Base-by-base conservation (phyloP, 2,113 vertebrate genomes). In the Eolophus roseicapilla region DNA sequence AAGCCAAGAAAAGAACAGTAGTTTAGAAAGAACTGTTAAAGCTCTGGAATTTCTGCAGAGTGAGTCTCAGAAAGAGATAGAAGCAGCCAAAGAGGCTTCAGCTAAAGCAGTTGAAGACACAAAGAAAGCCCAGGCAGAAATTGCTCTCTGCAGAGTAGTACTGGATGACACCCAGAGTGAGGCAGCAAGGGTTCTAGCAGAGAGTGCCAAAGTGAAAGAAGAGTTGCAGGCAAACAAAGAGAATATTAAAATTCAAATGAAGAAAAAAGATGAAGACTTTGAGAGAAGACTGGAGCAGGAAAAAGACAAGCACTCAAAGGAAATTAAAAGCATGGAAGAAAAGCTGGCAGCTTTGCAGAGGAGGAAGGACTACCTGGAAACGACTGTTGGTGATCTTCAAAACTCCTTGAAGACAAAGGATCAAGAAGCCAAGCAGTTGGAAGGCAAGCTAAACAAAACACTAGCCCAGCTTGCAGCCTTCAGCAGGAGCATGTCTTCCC, bases 401-500 rank as follows among this genome's bases (percentile, higher is more conserved):
- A 96, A 91, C 11, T 75, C 97, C 15, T 93, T 99, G 49, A 97
- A 97, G 57, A 93, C 53, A 23, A 98, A 98, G 19, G 98, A 99
- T 90, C 96, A 92, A 46, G 98, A 98, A 65, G 96, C 98, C 23
- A 98, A 98, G 88, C 96, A 98, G 75, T 86, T 98, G 88, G 98
- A 99, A 92, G 97, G 98, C 31, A 98, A 91, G 46, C 97, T 99
- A 47, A 98, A 99, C 23, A 98, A 98, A 96, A 98, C 99, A 5
- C 95, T 99, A 76, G 99, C 99, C 50, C 97, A 99, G 84, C 98
- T 99, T 39, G 99, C 99, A 4, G 99, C 99, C 85, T 99, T 99
- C 96, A 99, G 98, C 1, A 98, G 98, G 74, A 99, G 99, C 96
- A 99, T 99, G 99, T 99, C 99, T 27, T 99, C 99, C 17, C 98